Conservation (phyloP, 2,797 vertebrate genomes). For the Crenichthys baileyi region DNA sequence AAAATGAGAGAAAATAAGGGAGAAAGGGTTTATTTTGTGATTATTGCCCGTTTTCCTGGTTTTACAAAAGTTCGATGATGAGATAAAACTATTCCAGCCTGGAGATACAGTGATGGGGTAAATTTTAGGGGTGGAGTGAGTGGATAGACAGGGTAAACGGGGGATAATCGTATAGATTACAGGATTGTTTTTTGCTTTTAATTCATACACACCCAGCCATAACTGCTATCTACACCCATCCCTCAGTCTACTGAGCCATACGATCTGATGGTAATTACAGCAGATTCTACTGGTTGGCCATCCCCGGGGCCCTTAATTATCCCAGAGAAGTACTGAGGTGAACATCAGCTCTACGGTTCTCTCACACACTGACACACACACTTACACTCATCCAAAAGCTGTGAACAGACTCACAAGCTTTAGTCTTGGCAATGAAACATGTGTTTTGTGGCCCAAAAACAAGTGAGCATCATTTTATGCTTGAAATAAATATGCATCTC, state of each 20-base stretch:
- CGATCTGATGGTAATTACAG: conserved; percentile 74
- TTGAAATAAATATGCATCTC: not conserved
- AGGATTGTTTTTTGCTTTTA: conserved; percentile 65
- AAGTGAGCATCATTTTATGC: conserved; percentile 5
- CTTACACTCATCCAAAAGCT: conserved; percentile 1
- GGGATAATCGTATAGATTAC: conserved; percentile 35
- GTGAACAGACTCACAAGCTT: conserved; percentile 22
- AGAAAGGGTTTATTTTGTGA: conserved; percentile 34
- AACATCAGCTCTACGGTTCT: conserved; percentile 51
- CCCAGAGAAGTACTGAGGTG: conserved; percentile 47
- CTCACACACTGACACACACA: not conserved
- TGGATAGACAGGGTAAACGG: conserved; percentile 21
- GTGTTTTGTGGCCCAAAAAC: not conserved
- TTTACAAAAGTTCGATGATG: conserved; percentile 57
- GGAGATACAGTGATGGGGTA: conserved; percentile 32
- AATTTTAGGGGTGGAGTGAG: conserved; percentile 52
- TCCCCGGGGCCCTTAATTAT: conserved; percentile 70
- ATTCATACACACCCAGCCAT: conserved; percentile 65
- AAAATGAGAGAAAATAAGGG: conserved; percentile 21
- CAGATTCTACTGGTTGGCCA: conserved; percentile 58
- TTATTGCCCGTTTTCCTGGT: conserved; percentile 62
- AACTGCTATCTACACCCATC: conserved; percentile 62
- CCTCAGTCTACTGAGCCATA: conserved; percentile 49
- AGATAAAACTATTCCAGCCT: conserved; percentile 60
- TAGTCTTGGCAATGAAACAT: not conserved